A percentile compares a stretch with the other conserved stretches of the same genome.
Conservation (phyloP, 2,113 vertebrate species). For the Chloropsis hardwickii region DNA sequence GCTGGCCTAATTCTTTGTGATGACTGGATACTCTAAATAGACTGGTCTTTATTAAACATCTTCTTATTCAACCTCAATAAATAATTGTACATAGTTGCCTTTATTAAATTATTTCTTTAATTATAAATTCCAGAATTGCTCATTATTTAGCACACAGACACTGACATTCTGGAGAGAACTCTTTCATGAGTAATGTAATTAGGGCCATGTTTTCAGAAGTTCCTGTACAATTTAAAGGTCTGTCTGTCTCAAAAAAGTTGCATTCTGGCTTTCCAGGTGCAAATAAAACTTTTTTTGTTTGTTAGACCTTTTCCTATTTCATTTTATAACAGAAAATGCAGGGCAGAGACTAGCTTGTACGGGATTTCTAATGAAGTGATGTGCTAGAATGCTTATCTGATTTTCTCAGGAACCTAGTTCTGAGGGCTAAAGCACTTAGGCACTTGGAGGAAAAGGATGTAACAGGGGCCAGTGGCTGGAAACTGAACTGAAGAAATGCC, state of each 20-base stretch:
- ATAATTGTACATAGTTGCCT: background rate
- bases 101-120: background rate
- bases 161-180: background rate
- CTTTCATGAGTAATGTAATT: background rate
- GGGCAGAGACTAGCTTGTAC: background rate
- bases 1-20: background rate
- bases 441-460: background rate
- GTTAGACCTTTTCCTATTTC: background rate
- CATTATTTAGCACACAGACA: background rate
- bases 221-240: background rate
- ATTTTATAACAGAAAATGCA: background rate
- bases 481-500: background rate
- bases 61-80: background rate
- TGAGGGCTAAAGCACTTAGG: background rate
- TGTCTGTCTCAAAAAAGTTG: background rate
- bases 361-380: background rate
- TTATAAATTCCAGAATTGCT: background rate
- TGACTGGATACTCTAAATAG: background rate
- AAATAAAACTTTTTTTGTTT: background rate
- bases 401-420: background rate
- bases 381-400: background rate
- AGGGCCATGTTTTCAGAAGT: background rate
- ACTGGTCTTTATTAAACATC: background rate
- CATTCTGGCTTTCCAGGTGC: background rate
- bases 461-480: background rate